phyloP scores from a whole-genome alignment of 2,113 vertebrate genomes.

The Epinephelus fuscoguttatus region DNA sequence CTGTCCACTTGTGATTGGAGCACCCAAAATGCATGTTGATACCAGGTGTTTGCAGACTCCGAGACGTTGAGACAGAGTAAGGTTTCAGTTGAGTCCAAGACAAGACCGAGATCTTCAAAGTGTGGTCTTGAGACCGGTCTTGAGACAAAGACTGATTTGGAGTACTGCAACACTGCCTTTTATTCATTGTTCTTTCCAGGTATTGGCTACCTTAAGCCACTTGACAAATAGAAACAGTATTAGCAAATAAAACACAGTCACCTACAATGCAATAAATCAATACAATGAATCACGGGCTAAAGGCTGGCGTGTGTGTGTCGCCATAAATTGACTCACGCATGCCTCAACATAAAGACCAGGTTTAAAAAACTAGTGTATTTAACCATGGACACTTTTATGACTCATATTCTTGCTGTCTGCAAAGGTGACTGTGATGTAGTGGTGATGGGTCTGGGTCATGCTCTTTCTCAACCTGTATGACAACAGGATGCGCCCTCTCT shows the following conservation, averaged over 20 bases:
- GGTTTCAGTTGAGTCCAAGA: too few relatives aligned
- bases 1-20: too few relatives aligned
- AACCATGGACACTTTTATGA: neutral
- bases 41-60: too few relatives aligned
- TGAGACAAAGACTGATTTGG: too few relatives aligned
- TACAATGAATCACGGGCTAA: neutral
- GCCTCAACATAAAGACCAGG: neutral
- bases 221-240: neutral
- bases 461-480: neutral
- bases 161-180: neutral
- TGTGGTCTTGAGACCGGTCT: too few relatives aligned
- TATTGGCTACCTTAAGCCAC: neutral
- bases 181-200: neutral
- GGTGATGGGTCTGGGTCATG: neutral
- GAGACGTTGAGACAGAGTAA: too few relatives aligned
- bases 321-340: neutral
- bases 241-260: neutral
- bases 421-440: neutral
- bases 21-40: too few relatives aligned
- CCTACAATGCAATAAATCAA: too few relatives aligned
- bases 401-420: neutral
- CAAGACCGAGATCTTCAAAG: too few relatives aligned
- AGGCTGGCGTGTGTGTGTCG: neutral
- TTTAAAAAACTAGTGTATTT: slow-evolving; percentile 8
- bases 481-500: neutral